A percentile compares a stretch with the other conserved stretches of the same genome.
phyloP scores from a whole-genome alignment of 2,888 invertebrate genomes.

The Pegoplata infirma region DNA sequence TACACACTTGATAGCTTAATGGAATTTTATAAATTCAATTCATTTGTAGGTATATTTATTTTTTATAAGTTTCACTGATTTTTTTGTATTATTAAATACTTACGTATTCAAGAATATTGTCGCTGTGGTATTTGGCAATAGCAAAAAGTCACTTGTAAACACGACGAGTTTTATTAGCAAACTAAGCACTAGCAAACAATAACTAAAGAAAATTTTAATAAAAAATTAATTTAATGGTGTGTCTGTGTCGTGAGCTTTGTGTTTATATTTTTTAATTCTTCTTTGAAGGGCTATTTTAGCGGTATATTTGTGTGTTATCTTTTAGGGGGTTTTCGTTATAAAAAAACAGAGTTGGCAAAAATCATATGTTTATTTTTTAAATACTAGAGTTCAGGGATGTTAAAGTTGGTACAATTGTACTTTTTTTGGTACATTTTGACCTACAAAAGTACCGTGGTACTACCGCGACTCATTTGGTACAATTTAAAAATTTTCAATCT shows the following conservation, averaged over 20 bases:
- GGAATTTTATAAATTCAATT: background rate
- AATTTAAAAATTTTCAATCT: too few species aligned
- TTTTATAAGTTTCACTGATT: background rate
- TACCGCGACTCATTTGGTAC: too few species aligned
- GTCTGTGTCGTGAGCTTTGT: background rate
- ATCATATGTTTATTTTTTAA: background rate
- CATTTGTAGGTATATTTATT: background rate
- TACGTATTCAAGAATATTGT: conserved; percentile 43
- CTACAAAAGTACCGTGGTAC: too few species aligned
- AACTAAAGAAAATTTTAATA: background rate
- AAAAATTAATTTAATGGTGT: background rate
- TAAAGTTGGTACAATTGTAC: too few species aligned
- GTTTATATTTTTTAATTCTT: background rate
- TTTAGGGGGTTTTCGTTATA: background rate
- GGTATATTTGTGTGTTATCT: conserved; percentile 11
- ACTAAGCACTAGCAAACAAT: conserved; percentile 12
- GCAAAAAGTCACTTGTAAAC: conserved; percentile 2
- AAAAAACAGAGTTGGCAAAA: too few species aligned
- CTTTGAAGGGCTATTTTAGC: background rate
- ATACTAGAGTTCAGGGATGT: background rate
- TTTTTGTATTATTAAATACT: conserved; percentile 21
- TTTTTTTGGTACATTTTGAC: too few species aligned
- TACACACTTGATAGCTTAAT: background rate
- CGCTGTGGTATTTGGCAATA: background rate
- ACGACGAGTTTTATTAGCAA: conserved; percentile 39